Evolutionary conservation across 2,888 invertebrate genomes (phyloP), one percentile per base, ranked within the genome.

Genomic region (Drosophila sordidapex): DNA sequence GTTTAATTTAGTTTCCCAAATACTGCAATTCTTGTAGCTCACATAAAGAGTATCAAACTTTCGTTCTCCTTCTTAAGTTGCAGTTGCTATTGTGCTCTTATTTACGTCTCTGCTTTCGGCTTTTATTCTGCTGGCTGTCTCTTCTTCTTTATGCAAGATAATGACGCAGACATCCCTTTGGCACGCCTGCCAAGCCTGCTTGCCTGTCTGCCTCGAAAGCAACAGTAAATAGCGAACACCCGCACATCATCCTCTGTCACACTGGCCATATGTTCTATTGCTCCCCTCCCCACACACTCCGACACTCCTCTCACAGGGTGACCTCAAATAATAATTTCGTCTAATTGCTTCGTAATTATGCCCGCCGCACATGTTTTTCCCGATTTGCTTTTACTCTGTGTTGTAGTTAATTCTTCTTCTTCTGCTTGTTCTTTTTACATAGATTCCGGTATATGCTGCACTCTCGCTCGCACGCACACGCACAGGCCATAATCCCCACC

Each of bases 261-360:
- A 60, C 52, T 67, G 84, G 84, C 85, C 85, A 85, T 85, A 90
- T 85, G 85, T 81, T 90, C 73, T 59, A 43, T 66, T 33, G 36
- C 54, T 58, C 58, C 11, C 35, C 10, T 18, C 54, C 11, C 6
- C 59, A 52, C 33, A n/a, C 40, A 46, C 33, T 29, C 36, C 62
- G 38, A 18, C 15, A n/a, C 27, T 56, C 27, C 60, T 31, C 31
- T 60, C 51, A 43, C 2, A 25, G 74, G 71, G 71, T 73, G 90
- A 89, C 87, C 91, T 89, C 80, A 82, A 46, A 85, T 87, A 90
- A 90, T 87, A 90, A 87, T 87, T 89, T 85, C 91, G 83, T 88
- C 88, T 90, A 87, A 87, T 87, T 87, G 90, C 88, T 90, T 89
- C 86, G 91, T 87, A 90, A 87, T 90, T 90, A 87, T 90, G 87